phyloP scores from a whole-genome alignment of 2,888 invertebrate genomes.

The Serrognathus titanus region DNA sequence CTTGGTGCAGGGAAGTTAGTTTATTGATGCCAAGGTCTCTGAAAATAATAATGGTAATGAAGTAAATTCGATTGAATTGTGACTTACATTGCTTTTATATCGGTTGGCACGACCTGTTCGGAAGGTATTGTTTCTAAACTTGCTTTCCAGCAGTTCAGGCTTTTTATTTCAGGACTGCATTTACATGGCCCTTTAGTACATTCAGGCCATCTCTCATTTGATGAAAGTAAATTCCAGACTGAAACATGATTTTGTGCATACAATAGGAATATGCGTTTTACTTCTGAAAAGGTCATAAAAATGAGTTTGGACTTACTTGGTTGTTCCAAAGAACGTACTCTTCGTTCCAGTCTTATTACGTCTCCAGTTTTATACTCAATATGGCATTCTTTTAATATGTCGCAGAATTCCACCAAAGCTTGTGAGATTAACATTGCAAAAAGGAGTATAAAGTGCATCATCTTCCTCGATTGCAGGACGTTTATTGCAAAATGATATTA shows the following conservation, averaged over 20 bases:
- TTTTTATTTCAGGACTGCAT: slow-evolving; percentile 61
- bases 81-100: slow-evolving; percentile 60
- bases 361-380: slow-evolving; percentile 31
- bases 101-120: slow-evolving; percentile 61
- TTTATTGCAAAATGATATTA: too few relatives aligned
- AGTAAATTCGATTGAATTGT: slow-evolving; percentile 1
- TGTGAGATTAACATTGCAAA: too few relatives aligned
- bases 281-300: too few relatives aligned
- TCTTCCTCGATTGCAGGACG: too few relatives aligned
- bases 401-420: too few relatives aligned
- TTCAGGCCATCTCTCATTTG: slow-evolving; percentile 57
- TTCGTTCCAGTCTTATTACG: slow-evolving; percentile 58
- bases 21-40: slow-evolving; percentile 73
- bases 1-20: slow-evolving; percentile 65
- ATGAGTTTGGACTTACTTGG: slow-evolving; percentile 53
- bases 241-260: background rate
- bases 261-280: too few relatives aligned
- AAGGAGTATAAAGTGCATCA: too few relatives aligned
- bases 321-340: slow-evolving; percentile 67
- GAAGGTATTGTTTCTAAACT: slow-evolving; percentile 59
- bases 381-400: too few relatives aligned
- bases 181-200: slow-evolving; percentile 62
- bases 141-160: slow-evolving; percentile 67
- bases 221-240: background rate
- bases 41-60: slow-evolving; percentile 36